These are phyloP conservation scores for Opisthocomus hoazin DNA, from an alignment of 2,113 vertebrate species.

Conservation along the genomic window DNA sequence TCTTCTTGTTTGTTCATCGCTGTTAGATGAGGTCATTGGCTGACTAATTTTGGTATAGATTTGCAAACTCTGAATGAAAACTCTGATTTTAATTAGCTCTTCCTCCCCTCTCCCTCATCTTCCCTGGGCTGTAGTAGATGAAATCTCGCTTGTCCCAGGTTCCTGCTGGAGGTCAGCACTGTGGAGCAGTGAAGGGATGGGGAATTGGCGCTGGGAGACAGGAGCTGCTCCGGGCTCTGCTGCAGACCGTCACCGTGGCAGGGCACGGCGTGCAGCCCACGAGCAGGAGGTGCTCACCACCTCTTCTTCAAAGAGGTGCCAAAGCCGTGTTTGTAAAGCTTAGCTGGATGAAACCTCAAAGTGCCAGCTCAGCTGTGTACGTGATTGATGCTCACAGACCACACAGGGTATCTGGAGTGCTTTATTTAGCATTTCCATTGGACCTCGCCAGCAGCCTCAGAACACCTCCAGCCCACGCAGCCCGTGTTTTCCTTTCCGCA, in stretches of 20 bases:
- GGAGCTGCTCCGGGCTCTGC: neutral
- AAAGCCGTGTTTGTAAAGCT: neutral
- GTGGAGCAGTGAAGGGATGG: neutral
- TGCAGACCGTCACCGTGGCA: accelerated
- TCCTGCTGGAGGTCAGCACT: neutral
- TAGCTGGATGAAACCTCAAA: neutral
- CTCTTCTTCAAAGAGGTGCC: neutral
- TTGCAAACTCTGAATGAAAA: neutral
- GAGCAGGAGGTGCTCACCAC: neutral
- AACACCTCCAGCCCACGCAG: neutral
- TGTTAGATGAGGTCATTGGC: neutral
- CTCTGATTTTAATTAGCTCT: neutral
- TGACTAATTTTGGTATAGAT: neutral
- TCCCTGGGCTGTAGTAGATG: neutral
- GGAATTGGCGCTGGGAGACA: neutral
- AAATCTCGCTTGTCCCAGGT: neutral
- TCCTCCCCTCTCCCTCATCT: neutral
- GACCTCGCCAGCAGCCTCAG: neutral
- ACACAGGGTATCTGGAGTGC: neutral
- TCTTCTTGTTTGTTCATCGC: neutral
- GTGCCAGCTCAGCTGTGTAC: neutral
- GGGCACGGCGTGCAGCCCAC: neutral
- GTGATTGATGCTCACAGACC: neutral
- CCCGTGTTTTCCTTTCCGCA: neutral
- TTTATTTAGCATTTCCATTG: neutral